Evolutionary conservation across 64 coral and sea anemone species (phyloP).

Genomic region (Stichodactyla helianthus): DNA sequence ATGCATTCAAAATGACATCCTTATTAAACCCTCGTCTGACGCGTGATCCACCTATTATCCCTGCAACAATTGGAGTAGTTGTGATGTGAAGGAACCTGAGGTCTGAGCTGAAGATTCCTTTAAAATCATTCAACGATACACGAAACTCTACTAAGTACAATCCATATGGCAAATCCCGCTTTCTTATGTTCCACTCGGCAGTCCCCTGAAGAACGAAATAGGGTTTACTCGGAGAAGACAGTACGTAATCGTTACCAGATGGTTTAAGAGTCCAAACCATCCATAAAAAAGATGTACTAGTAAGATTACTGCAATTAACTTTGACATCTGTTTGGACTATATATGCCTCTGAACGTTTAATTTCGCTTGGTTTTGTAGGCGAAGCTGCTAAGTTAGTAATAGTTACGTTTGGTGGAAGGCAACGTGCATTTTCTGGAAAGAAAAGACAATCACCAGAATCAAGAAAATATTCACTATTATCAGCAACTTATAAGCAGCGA

Average conservation of each 20-base stretch:
- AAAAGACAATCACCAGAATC: neutral
- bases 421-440: neutral
- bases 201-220: neutral
- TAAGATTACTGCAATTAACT: conserved; percentile 3
- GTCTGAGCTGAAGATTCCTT: neutral
- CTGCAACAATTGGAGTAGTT: conserved; percentile 22
- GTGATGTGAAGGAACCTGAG: neutral
- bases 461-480: neutral
- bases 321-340: conserved; percentile 32
- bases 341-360: conserved; percentile 17
- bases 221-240: neutral
- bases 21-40: conserved; percentile 30
- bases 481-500: too few relatives aligned
- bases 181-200: conserved; percentile 42
- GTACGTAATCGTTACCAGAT: neutral
- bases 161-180: conserved; percentile 18
- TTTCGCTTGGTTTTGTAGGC: neutral
- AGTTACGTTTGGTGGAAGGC: neutral
- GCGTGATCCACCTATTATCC: conserved; percentile 49
- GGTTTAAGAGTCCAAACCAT: neutral
- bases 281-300: conserved; percentile 24
- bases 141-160: conserved; percentile 45
- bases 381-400: neutral
- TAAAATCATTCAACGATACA: neutral
- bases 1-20: conserved; percentile 40